Evolutionary conservation across 2,797 vertebrate species (phyloP), one percentile per base, ranked within the genome.

Genomic region (Intellagama lesueurii): DNA sequence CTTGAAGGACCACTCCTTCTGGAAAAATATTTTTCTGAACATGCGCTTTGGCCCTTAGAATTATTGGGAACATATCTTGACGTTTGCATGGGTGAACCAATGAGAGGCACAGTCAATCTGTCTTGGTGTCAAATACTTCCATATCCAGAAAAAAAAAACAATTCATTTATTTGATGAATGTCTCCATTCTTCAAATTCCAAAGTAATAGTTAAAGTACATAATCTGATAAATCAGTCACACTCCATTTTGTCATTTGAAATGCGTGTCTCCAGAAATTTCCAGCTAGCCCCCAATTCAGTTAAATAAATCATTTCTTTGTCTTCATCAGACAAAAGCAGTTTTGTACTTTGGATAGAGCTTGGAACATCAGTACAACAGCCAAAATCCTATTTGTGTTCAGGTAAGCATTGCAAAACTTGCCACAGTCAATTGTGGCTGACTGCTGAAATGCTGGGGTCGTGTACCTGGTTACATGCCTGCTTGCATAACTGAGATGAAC

Each of bases 211-310:
- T 85, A n/a, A 60, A 35, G 49, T 70, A 56, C 70, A 73, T 75
- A 60, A 83, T 73, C 83, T 60, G 81, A 83, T 56, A 85, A 73
- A 49, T 56, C 47, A 52, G 47, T 73, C 69, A 73, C 28, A 30
- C n/a, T 85, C 69, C 47, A 35, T 73, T 40, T 85, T 22, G 32
- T 73, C 47, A 84, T 85, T 73, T 85, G 83, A 85, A 70, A 73
- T 84, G 11, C 47, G 26, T n/a, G 35, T 56, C 69, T 85, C 49
- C 17, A 56, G 83, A 47, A 73, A 85, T 85, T 73, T 56, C 47
- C 26, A 14, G 52, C 44, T 32, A 85, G 82, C 83, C 69, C 6
- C n/a, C n/a, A 73, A 49, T 84, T 73, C 0, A 9, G 28, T 32
- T 84, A 5, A 47, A 69, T n/a, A 56, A 14, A 11, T 56, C 5